Base-by-base conservation (phyloP, 2,797 vertebrate genomes). In the Vespertilio murinus region DNA sequence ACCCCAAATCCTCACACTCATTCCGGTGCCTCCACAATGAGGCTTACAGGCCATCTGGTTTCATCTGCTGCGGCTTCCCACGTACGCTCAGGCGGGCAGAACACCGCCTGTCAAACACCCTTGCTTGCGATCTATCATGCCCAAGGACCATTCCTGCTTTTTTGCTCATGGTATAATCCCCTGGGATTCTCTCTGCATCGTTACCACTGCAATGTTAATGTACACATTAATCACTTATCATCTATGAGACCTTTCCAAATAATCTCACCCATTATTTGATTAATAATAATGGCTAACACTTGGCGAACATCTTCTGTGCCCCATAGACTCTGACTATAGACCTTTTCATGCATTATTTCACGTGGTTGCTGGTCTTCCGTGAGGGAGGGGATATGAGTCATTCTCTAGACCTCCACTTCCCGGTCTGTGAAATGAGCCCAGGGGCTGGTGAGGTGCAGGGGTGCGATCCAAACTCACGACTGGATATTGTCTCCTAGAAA, bases 81-180 rank as follows among this genome's bases (percentile, higher is more conserved):
- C n/a, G 25, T 23, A 28, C 5, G 54, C 65, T 49, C 56, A 69
- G 82, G 8, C 4, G 42, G 33, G 20, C n/a, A 30, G 33, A 40
- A 70, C 5, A 12, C 45, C 10, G 0, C 23, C 40, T 45, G 5
- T 73, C 13, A 20, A n/a, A n/a, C n/a, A 42, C n/a, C 20, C 8
- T 52, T 25, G 42, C 42, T 64, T 33, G 42, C 18, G 23, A 7
- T 20, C 45, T 18, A 40, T 56, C 69, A 35, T 54, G 61, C 23
- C 25, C 7, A 6, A 35, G 18, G 28, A 25, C 20, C 10, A 0
- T 20, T 3, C 38, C 45, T 7, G 10, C 11, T 1, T 64, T 54
- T 78, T 65, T 64, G 54, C 42, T 64, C 35, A 35, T 0, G 3
- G 30, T 33, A 1, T 25, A 42, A 35, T 28, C 38, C 77, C 61